Conservation (phyloP, 2,888 invertebrate genomes). For the Mactromeris polynyma region DNA sequence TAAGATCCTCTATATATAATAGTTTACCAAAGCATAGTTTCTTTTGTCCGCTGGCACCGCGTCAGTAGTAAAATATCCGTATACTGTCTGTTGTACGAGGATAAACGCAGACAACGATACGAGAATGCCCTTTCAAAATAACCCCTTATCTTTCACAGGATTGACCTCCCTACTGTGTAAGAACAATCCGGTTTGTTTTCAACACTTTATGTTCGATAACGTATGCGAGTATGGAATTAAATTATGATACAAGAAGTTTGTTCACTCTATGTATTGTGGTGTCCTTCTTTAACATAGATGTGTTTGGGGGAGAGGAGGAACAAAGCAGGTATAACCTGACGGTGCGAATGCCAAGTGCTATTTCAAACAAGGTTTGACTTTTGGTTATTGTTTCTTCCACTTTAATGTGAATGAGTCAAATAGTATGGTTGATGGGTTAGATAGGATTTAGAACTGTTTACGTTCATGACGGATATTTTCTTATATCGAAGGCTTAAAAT, state of each 20-base stretch:
- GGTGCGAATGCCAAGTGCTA: slow-evolving; percentile 74
- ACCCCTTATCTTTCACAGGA: background rate
- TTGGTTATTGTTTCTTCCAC: too few species aligned
- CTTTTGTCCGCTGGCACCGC: too few species aligned
- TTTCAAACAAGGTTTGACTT: slow-evolving; percentile 64
- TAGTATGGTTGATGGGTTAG: too few species aligned
- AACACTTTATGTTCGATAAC: background rate
- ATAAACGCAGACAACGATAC: background rate
- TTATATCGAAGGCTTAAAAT: too few species aligned
- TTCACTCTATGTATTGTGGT: background rate
- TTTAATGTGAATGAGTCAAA: too few species aligned
- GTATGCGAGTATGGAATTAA: background rate
- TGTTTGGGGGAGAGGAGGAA: background rate
- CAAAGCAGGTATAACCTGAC: slow-evolving; percentile 49
- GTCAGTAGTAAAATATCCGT: too few species aligned
- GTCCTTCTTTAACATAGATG: background rate
- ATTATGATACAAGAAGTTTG: background rate
- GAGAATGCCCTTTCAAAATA: background rate
- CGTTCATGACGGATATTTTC: too few species aligned
- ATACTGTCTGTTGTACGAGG: too few species aligned
- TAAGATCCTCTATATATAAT: too few species aligned
- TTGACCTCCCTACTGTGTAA: background rate
- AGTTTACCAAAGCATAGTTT: too few species aligned
- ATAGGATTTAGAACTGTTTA: too few species aligned
- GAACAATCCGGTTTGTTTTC: background rate